Base-by-base conservation (phyloP, 2,888 invertebrate genomes). In the Dimorphilus gyrociliatus region DNA sequence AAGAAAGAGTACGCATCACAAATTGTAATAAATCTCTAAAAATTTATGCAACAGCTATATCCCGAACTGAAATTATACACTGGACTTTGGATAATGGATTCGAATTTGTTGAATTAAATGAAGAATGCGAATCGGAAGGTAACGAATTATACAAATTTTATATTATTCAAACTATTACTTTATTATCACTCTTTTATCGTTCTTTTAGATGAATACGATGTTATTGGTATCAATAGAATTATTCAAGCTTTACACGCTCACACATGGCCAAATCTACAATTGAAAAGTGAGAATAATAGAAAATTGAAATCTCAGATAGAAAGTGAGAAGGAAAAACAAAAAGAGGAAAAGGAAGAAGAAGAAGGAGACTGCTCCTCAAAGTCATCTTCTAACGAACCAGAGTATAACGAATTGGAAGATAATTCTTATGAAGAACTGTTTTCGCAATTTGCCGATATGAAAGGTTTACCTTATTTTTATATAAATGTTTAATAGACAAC, bases 171-270 rank as follows among this genome's bases (percentile, higher is more conserved):
- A n/a, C n/a, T n/a, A n/a, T n/a, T n/a, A n/a, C n/a, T n/a, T n/a
- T n/a, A n/a, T n/a, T n/a, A n/a, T n/a, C n/a, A n/a, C n/a, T n/a
- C 23, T 30, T 19, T 26, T 3, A 18, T 30, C 38, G 14, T 25
- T 19, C 12, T 42, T 36, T 56, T 66, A 51, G 62, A 64, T 50
- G 65, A 66, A 37, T 72, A 73, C 25, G 75, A 75, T 47, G 72
- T 72, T 32, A 66, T 67, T 40, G 77, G 77, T 3, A 69, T 74
- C 10, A 69, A 72, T 19, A 65, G 78, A 49, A 68, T 78, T 10
- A 60, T 72, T 25, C 76, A 78, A 62, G 75, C 75, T 26, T 58
- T 79, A 19, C 72, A 76, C 46, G 72, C 76, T 26, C 75, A 78
- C 50, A 67, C 71, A 27, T 79, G 78, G 78, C 69, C 77, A 16